Evolutionary conservation across 2,888 invertebrate genomes (phyloP), one percentile per base, ranked within the genome.

Genomic region (Aphidoletes aphidimyza): DNA sequence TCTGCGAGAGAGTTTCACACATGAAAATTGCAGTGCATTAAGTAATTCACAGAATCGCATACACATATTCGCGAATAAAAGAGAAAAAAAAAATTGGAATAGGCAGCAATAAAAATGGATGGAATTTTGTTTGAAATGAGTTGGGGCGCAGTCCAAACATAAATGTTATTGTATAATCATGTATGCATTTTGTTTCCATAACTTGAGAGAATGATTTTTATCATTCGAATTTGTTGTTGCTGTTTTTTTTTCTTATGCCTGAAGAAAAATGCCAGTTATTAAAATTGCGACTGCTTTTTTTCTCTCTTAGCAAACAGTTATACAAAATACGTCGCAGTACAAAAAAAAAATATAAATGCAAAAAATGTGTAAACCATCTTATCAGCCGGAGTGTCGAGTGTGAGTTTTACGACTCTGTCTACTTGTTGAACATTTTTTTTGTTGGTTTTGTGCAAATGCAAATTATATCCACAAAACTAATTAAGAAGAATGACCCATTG

Each of bases 401-500:
- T 69, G 54, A 30, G 69, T 30, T 11, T 47, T 47, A 47, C 17
- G 6, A 3, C 47, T 17, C 3, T 3, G 6, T 47, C 19, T 47
- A 11, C 47, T 47, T 19, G 2, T 47, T 47, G 2, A 8, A 47
- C 47, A 39, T 69, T 14, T 19, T 69, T 0, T 30, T 14, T 69
- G 0, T 6, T 1, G 26, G 1, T 30, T 69, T 69, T 17, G 22
- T 47, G 17, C 17, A 54, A 22, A 8, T 69, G 34, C 69, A 54
- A 22, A 54, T 54, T 6, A 22, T 30, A 69, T 30, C 11, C 30
- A 69, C 30, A 30, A n/a, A 14, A 2, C 34, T 69, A 26, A 69
- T 69, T 69, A 69, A 69, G 69, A 30, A 69, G 14, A 69, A 69
- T 30, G 69, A 69, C 34, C 69, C 34, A 69, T 69, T 69, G 69